Evolutionary conservation across 2,797 vertebrate species (phyloP), one percentile per base, ranked within the genome.

Genomic region (Coccyzus lansbergi): DNA sequence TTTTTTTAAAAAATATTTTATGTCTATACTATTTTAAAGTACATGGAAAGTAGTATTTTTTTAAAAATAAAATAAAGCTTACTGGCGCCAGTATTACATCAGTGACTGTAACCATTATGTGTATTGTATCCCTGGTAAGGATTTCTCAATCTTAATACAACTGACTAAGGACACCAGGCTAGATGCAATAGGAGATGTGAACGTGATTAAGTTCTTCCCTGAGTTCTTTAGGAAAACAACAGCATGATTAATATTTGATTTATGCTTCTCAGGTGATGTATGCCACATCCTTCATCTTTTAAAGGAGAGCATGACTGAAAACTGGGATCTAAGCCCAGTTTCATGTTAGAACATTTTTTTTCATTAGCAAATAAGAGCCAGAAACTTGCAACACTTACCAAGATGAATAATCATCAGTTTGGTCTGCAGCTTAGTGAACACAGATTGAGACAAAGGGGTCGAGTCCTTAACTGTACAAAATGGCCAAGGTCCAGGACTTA

Each of bases 1-100:
- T 96, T 96, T 97, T 97, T 98, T 97, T 96, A 2, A 68, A 83
- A 94, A 96, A 97, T 97, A 97, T 97, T 98, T 97, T 97, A 96
- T 97, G 95, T 97, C 96, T 97, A 95, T 97, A 92, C 93, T 95
- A 95, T 97, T 97, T 96, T 97, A 97, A 97, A 97, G 95, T 96
- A 95, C 95, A 94, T 88, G 91, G 94, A 96, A 97, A 97, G 91
- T 69, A 83, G 90, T 92, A 94, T 95, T 97, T 97, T 97, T 38
- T 96, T 89, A 86, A 24, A 92, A 97, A 97, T 95, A 97, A 97
- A 97, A 96, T 95, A 95, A 98, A 97, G 96, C 97, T 97, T 89
- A 64, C 97, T 97, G 97, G 97, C 93, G 92, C 97, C 97, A 96
- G 93, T 85, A 78, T 92, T 84, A 95, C 80, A 56, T 83, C 76